Base-by-base conservation (phyloP, 1,140 invertebrate genomes). In the Phthorimaea operculella region DNA sequence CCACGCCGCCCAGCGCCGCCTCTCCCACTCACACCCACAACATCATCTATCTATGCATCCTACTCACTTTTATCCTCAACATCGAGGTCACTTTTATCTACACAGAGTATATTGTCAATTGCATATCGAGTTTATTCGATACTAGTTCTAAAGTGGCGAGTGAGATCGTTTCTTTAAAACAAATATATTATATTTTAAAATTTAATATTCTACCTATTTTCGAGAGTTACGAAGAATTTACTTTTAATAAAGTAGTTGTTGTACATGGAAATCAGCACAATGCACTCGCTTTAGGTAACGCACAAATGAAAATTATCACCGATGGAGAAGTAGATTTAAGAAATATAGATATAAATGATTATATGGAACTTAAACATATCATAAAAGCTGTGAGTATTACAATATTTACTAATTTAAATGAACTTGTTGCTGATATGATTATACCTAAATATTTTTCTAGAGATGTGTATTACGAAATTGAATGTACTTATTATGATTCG, bases 381-480 rank as follows among this genome's bases (percentile, higher is more conserved):
- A 74, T 78, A 65, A 73, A 84, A 67, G 79, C 82, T 85, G 79
- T 85, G 82, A 85, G 72, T 77, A 81, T 76, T 81, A 84, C 81
- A 81, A 85, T 83, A 85, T 84, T 68, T 81, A 73, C 67, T 85
- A 72, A 80, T 76, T 79, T 76, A 72, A 79, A 80, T 76, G 69
- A 72, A 77, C 74, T 79, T 69, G 74, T 81, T 80, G 74, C 73
- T 73, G 63, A 80, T 70, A 78, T 74, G 75, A 79, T 79, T 75
- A 76, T 80, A 84, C 74, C 66, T 83, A 77, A 83, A 85, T 85
- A 85, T 85, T 85, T 85, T 85, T 85, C 79, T 85, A 85, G 79
- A 74, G 72, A 82, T 74, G 76, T 84, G 73, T 85, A 76, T 78
- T 79, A 77, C 54, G 66, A 76, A 70, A 79, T 74, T 77, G 72